Evolutionary conservation across 2,888 invertebrate genomes (phyloP).

Genomic region (Dyspetes luteomarginatus): DNA sequence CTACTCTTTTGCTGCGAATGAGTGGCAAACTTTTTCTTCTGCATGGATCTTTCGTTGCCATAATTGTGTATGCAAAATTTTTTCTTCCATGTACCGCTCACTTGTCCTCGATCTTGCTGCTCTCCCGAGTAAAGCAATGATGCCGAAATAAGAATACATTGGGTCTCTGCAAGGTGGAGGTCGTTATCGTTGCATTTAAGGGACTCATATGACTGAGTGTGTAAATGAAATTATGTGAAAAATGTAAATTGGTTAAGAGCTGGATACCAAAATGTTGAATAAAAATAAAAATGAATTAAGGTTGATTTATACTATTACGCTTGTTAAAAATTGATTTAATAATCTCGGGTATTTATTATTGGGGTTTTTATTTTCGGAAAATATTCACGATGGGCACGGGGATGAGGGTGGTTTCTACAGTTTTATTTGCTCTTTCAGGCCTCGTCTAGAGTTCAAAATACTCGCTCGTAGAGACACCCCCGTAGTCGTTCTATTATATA

Average conservation of each 20-base stretch:
- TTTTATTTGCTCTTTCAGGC: background rate
- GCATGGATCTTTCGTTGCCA: conserved; percentile 6
- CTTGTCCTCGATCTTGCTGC: background rate
- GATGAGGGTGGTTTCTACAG: background rate
- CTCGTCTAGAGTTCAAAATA: too few species aligned
- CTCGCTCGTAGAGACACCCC: background rate
- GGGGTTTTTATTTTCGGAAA: too few species aligned
- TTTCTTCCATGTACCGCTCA: conserved; percentile 3
- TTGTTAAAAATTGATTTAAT: too few species aligned
- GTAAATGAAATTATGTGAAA: too few species aligned
- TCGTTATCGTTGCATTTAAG: too few species aligned
- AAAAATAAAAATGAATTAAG: too few species aligned
- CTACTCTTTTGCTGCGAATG: conserved; percentile 46
- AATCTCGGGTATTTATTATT: too few species aligned
- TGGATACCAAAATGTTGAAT: too few species aligned
- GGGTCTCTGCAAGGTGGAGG: too few species aligned
- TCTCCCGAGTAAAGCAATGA: background rate
- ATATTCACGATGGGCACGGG: background rate
- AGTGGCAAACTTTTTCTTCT: conserved; percentile 47
- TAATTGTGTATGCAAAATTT: conserved; percentile 61
- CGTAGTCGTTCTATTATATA: conserved; percentile 4
- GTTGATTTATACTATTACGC: too few species aligned
- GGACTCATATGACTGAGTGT: too few species aligned
- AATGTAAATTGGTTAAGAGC: too few species aligned
- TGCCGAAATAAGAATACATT: background rate